Percentiles rank a stretch among this genome's conserved stretches.
Evolutionary conservation across 2,113 vertebrate species (phyloP).

Genomic region (Gnathonemus echidnorhynchus): DNA sequence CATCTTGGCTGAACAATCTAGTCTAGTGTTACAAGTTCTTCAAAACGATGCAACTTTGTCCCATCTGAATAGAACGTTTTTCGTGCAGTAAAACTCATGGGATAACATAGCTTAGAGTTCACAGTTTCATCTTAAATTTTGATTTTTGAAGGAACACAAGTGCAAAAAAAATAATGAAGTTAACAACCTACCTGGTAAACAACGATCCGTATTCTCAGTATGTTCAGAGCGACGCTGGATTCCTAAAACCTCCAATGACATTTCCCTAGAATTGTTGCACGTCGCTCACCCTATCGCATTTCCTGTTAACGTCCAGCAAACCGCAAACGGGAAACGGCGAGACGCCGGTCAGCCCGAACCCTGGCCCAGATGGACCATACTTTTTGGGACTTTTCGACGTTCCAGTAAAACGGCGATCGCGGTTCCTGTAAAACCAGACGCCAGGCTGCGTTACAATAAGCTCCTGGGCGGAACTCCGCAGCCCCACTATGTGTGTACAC

Average conservation of each 20-base stretch:
- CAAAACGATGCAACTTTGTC: background rate
- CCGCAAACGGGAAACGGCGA: background rate
- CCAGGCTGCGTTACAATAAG: constrained; percentile 51
- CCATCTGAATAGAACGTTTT: background rate
- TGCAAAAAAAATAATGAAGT: background rate
- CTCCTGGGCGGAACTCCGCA: constrained; percentile 42
- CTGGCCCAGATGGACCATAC: background rate
- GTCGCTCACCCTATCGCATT: constrained; percentile 9
- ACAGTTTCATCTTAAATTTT: background rate
- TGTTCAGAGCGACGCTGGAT: constrained; percentile 62
- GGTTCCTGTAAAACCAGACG: constrained; percentile 47
- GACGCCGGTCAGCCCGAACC: background rate
- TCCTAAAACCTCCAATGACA: constrained; percentile 53
- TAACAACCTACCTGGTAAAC: constrained; percentile 53
- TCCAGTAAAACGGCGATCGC: constrained; percentile 32
- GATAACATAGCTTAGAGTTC: background rate
- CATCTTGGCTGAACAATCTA: background rate
- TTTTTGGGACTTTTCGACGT: constrained; percentile 26
- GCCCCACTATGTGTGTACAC: constrained; percentile 59
- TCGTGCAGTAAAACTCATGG: background rate
- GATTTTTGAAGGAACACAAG: background rate
- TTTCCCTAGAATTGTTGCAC: constrained; percentile 46
- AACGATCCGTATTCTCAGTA: constrained; percentile 39
- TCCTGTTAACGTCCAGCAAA: constrained; percentile 12
- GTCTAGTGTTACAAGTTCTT: background rate